Percentiles rank a stretch among this genome's conserved stretches.
phyloP scores from a whole-genome alignment of 2,113 vertebrate species.

The Onychorhynchus coronatus region DNA sequence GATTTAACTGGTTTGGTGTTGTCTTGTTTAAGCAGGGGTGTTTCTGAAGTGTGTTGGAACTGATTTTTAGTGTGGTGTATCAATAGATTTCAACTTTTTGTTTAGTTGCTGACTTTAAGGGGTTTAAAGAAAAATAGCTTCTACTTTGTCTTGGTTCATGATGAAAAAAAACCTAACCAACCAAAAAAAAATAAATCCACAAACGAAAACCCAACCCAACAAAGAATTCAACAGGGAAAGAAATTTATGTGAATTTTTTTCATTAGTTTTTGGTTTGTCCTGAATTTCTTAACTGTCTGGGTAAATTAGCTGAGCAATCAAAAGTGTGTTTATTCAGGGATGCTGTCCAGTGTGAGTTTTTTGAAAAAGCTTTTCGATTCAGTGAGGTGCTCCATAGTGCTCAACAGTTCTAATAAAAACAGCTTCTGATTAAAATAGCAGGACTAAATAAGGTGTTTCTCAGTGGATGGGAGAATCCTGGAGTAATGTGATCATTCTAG shows the following conservation, averaged over 20 bases:
- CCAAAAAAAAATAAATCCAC: neutral
- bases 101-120: neutral
- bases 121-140: neutral
- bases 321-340: neutral
- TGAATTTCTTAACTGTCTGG: neutral
- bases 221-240: neutral
- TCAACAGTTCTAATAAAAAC: neutral
- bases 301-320: neutral
- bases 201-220: neutral
- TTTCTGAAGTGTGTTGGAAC: neutral
- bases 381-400: neutral
- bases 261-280: neutral
- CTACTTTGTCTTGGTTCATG: neutral
- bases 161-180: neutral
- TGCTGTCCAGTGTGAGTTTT: neutral
- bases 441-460: neutral
- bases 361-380: neutral
- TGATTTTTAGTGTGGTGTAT: neutral
- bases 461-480: conserved; percentile 4
- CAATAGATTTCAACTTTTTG: neutral
- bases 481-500: neutral
- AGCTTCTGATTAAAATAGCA: neutral
- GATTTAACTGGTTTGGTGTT: neutral
- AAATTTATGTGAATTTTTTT: neutral
- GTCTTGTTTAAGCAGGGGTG: neutral